These are phyloP conservation scores for Enteromius treurensis DNA, from an alignment of 2,797 vertebrate genomes.

Conservation along the genomic window DNA sequence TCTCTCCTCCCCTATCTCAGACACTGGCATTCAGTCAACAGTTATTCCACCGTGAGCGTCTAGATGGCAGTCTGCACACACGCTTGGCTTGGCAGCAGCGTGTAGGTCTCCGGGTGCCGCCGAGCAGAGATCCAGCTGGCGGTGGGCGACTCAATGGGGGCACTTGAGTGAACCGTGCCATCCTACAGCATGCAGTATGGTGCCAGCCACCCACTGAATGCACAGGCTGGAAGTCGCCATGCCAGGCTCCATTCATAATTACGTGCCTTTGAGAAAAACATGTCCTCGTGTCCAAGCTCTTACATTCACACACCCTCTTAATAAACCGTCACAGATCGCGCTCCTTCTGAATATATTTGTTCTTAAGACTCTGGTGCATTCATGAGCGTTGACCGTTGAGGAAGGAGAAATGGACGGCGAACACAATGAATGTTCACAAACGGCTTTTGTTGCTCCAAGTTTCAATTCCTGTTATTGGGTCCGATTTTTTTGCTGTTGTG, in stretches of 20 bases:
- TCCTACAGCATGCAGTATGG: slow-evolving; percentile 61
- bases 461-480: slow-evolving; percentile 66
- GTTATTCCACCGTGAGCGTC: slow-evolving; percentile 52
- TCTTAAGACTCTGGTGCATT: slow-evolving; percentile 67
- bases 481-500: slow-evolving; percentile 48
- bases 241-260: slow-evolving; percentile 74
- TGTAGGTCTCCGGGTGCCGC: slow-evolving; percentile 26
- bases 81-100: slow-evolving; percentile 44
- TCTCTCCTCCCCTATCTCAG: not conserved
- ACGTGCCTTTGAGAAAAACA: slow-evolving; percentile 72
- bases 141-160: slow-evolving; percentile 59
- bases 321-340: slow-evolving; percentile 65
- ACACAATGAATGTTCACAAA: slow-evolving; percentile 69
- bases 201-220: slow-evolving; percentile 78
- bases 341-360: slow-evolving; percentile 68
- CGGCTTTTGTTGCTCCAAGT: slow-evolving; percentile 66
- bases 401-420: slow-evolving; percentile 54
- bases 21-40: not conserved
- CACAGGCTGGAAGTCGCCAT: slow-evolving; percentile 70
- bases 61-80: slow-evolving; percentile 65
- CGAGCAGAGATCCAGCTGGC: slow-evolving; percentile 53
- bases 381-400: slow-evolving; percentile 72
- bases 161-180: slow-evolving; percentile 64
- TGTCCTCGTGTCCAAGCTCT: slow-evolving; percentile 69
- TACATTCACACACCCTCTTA: slow-evolving; percentile 51